Evolutionary conservation across 2,113 vertebrate genomes (phyloP).

Genomic region (Haplotaxodon microlepis): DNA sequence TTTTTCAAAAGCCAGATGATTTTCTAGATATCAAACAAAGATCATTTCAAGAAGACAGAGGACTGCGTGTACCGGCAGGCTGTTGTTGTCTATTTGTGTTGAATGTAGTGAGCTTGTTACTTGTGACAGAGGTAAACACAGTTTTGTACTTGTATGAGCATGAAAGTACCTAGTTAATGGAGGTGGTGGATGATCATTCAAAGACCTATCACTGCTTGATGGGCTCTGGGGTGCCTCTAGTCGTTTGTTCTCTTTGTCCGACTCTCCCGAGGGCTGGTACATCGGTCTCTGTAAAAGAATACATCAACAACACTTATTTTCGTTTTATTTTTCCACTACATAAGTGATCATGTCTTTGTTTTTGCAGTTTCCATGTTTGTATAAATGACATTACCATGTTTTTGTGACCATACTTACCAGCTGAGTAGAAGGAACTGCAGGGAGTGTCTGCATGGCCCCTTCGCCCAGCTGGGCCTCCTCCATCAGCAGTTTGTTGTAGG

Average conservation of each 20-base stretch:
- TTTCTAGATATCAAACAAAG: neutral
- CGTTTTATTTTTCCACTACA: accelerated
- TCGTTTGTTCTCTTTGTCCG: slow-evolving; percentile 94
- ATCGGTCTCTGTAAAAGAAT: slow-evolving; percentile 68
- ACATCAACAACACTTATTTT: neutral
- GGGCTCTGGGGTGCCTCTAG: slow-evolving; percentile 86
- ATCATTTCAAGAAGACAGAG: neutral
- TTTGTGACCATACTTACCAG: neutral
- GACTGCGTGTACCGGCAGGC: neutral
- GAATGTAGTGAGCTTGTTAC: neutral
- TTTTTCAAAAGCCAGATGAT: slow-evolving; percentile 11
- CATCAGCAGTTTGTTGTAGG: slow-evolving; percentile 81
- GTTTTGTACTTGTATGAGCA: neutral
- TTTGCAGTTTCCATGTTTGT: neutral
- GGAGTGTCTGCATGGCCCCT: slow-evolving; percentile 32
- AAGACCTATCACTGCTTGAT: slow-evolving; percentile 90
- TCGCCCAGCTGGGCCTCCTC: slow-evolving; percentile 71
- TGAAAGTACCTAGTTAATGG: slow-evolving; percentile 76
- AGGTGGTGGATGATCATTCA: slow-evolving; percentile 75
- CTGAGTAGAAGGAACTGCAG: neutral
- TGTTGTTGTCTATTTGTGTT: neutral
- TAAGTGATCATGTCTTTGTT: neutral
- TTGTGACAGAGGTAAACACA: neutral
- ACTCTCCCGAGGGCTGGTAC: slow-evolving; percentile 97
- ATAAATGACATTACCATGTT: neutral